Conservation (phyloP, 2,797 vertebrate species). For the Pogoniulus pusillus region DNA sequence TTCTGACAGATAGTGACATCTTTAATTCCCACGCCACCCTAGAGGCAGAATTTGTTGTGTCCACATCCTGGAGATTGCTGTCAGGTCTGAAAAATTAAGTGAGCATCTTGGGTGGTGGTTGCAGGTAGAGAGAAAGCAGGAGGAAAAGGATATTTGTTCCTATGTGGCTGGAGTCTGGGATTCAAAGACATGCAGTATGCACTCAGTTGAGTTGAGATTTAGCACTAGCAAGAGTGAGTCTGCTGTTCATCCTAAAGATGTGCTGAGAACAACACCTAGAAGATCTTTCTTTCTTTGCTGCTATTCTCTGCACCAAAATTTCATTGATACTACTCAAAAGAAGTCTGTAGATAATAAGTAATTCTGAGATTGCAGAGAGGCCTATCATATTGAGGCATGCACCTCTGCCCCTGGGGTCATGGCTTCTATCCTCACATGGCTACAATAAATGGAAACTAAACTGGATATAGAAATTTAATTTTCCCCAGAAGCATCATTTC, state of each 20-base stretch:
- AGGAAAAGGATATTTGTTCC: background rate
- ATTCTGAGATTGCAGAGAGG: background rate
- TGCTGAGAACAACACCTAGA: background rate
- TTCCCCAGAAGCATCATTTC: conserved; percentile 37
- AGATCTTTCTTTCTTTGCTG: background rate
- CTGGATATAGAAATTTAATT: conserved; percentile 57
- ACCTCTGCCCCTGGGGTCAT: background rate
- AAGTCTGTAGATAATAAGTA: background rate
- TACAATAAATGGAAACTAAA: conserved; percentile 45
- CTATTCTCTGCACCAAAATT: background rate
- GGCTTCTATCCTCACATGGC: background rate
- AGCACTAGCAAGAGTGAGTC: background rate
- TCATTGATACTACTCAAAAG: background rate
- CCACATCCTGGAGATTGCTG: background rate
- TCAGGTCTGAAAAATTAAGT: background rate
- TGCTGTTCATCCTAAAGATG: background rate
- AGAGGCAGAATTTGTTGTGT: background rate
- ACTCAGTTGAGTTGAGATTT: background rate
- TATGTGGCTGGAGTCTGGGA: accelerated
- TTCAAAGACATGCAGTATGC: too few species aligned
- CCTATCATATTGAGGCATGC: background rate
- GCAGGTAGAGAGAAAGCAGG: background rate
- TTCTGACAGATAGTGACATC: background rate
- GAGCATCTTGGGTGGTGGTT: background rate
- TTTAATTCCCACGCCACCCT: background rate